Conservation (phyloP, 2,888 invertebrate species). For the Trachelus tabidus region DNA sequence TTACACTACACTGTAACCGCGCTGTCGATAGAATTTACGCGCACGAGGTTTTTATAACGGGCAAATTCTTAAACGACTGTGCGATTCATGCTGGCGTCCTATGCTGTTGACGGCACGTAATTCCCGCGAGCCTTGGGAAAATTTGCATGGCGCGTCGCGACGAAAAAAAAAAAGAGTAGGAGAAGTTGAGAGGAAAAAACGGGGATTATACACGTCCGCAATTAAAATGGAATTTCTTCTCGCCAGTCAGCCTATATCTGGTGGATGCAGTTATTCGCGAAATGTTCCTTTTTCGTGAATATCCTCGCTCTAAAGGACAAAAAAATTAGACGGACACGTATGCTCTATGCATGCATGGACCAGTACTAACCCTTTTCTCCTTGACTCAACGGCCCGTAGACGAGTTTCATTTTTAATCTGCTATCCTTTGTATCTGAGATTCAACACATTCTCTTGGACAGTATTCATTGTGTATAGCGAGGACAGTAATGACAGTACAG, state of each 20-base stretch:
- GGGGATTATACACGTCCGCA: not conserved
- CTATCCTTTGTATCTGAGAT: slow-evolving; percentile 22
- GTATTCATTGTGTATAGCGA: not conserved
- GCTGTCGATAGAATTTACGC: not conserved
- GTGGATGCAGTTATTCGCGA: not conserved
- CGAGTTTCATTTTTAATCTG: slow-evolving; percentile 35
- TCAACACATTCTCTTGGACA: not conserved
- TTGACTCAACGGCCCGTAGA: not conserved
- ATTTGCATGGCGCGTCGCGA: not conserved
- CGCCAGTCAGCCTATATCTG: not conserved
- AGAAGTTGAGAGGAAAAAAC: not conserved
- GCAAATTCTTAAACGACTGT: not conserved
- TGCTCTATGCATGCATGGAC: not conserved
- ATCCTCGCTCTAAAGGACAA: not conserved
- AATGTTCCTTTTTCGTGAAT: not conserved
- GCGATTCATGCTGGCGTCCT: not conserved
- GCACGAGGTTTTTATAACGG: not conserved
- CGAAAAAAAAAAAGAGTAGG: not conserved
- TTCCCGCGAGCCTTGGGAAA: not conserved
- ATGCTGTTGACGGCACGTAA: not conserved
- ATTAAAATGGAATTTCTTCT: not conserved
- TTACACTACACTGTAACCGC: not conserved
- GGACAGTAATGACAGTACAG: not conserved
- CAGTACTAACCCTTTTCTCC: not conserved
- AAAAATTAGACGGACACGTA: not conserved